These are phyloP conservation scores for Biston stratarius DNA, from an alignment of 2,888 invertebrate genomes.

Conservation along the genomic window DNA sequence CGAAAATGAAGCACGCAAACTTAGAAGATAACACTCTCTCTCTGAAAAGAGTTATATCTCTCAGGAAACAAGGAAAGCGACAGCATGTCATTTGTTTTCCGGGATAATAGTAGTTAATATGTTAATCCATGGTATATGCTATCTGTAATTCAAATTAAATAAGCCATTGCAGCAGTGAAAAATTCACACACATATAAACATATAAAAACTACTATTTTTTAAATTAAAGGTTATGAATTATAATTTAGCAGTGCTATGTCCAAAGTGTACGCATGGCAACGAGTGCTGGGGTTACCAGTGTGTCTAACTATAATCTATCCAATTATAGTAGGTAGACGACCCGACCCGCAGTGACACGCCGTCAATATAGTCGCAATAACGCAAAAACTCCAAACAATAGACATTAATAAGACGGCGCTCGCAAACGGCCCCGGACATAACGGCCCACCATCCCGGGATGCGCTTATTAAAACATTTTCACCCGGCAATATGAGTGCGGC, in stretches of 20 bases:
- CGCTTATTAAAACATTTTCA: constrained; percentile 86
- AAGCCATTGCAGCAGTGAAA: too few species aligned
- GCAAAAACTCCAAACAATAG: constrained; percentile 83
- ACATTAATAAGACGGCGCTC: constrained; percentile 81
- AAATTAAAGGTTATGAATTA: too few species aligned
- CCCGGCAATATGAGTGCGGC: constrained; percentile 76
- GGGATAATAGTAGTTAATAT: too few species aligned
- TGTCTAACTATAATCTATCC: neutral
- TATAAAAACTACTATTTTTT: too few species aligned
- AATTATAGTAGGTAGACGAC: neutral
- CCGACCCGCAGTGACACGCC: constrained; percentile 42
- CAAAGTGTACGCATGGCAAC: neutral
- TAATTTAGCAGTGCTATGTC: neutral
- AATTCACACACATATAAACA: too few species aligned
- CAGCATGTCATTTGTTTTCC: too few species aligned
- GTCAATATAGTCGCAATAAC: constrained; percentile 76
- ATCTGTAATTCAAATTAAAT: too few species aligned
- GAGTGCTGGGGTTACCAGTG: neutral
- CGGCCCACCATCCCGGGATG: constrained; percentile 72
- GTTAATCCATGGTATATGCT: too few species aligned
- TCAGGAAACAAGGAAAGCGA: too few species aligned
- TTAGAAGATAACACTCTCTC: too few species aligned
- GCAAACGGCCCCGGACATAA: constrained; percentile 67
- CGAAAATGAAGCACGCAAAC: too few species aligned
- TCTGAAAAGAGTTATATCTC: too few species aligned